A percentile compares a stretch with the other conserved stretches of the same genome.
These are phyloP conservation scores for Galerucella nymphaeae DNA, from an alignment of 2,888 invertebrate genomes.

Conservation along the genomic window DNA sequence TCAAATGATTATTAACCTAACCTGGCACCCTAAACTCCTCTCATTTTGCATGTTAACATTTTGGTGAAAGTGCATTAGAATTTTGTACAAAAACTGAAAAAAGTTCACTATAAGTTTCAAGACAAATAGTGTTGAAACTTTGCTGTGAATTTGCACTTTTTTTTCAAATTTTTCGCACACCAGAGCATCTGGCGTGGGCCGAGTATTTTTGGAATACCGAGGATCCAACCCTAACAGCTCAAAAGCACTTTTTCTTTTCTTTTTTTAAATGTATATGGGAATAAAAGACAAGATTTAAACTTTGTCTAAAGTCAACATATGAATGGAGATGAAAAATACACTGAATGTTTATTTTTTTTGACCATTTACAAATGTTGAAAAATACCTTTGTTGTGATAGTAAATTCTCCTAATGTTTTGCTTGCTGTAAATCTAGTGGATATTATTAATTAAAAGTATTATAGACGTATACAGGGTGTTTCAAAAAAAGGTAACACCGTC, in stretches of 20 bases:
- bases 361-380: not conserved
- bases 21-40: conserved; percentile 19
- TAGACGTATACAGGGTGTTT: not conserved
- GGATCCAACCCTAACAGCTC: conserved; percentile 60
- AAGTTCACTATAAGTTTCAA: conserved; percentile 46
- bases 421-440: conserved; percentile 5
- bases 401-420: conserved; percentile 14
- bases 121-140: conserved; percentile 19
- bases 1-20: conserved; percentile 30
- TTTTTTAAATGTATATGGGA: not conserved
- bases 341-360: conserved; percentile 1
- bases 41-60: conserved; percentile 49
- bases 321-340: too few species aligned
- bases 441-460: conserved; percentile 10
- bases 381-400: conserved; percentile 14
- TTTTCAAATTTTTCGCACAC: conserved; percentile 53
- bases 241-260: conserved; percentile 21
- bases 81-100: conserved; percentile 34
- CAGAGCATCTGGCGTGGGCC: conserved; percentile 60
- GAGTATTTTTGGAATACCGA: conserved; percentile 62
- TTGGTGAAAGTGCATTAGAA: conserved; percentile 33
- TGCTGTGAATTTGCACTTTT: conserved; percentile 28
- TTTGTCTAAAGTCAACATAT: too few species aligned
- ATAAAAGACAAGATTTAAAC: too few species aligned
- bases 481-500: too few species aligned